Conservation (phyloP, 2,888 invertebrate genomes). For the Steinernema scapterisci region DNA sequence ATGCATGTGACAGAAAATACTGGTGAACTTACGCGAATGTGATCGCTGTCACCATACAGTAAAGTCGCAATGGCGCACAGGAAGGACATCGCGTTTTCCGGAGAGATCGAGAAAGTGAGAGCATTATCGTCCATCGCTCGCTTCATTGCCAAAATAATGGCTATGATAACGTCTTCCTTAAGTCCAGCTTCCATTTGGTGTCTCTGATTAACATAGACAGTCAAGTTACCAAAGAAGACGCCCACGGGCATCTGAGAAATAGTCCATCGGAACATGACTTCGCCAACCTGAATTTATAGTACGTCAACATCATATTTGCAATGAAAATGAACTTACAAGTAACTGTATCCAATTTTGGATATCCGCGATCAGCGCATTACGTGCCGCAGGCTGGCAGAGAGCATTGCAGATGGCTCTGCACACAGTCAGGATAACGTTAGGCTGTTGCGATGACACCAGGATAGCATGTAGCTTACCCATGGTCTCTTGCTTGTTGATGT, state of each 20-base stretch:
- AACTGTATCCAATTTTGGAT: conserved; percentile 36
- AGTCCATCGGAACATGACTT: background rate
- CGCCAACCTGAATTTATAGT: background rate
- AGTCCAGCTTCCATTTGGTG: conserved; percentile 59
- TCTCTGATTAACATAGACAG: conserved; percentile 49
- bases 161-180: conserved; percentile 58
- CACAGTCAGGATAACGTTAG: background rate
- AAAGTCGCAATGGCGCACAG: background rate
- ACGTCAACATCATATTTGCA: background rate
- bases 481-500: background rate
- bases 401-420: conserved; percentile 37
- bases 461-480: background rate
- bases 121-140: conserved; percentile 29
- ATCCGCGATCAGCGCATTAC: conserved; percentile 22
- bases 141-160: conserved; percentile 45
- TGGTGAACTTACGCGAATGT: conserved; percentile 33
- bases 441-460: background rate
- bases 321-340: background rate
- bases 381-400: conserved; percentile 27
- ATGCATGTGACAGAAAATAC: background rate
- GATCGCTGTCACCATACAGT: conserved; percentile 37
- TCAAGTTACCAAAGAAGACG: conserved; percentile 57
- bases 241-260: conserved; percentile 50
- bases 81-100: background rate
- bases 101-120: background rate